Percentiles rank a stretch among this genome's conserved stretches.
These are phyloP conservation scores for Periophthalmus modestus DNA, from an alignment of 2,113 vertebrate genomes.

Conservation along the genomic window DNA sequence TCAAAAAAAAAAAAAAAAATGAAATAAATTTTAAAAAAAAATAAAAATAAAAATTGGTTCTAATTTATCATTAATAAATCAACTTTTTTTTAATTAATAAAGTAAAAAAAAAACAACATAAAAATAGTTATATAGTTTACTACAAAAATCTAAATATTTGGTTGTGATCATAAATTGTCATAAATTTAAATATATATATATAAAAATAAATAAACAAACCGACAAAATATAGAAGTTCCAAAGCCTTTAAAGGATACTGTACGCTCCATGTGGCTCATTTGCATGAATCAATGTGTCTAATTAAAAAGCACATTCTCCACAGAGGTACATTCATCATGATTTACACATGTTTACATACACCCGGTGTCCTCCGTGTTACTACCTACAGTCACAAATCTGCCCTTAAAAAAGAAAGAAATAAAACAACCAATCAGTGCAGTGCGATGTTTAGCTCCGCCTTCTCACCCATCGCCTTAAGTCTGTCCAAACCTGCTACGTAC, in stretches of 20 bases:
- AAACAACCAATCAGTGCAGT: background rate
- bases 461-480: background rate
- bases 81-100: background rate
- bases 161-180: background rate
- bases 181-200: background rate
- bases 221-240: background rate
- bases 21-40: too few species aligned
- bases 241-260: background rate
- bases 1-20: too few species aligned
- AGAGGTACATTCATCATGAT: background rate
- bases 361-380: background rate
- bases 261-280: background rate
- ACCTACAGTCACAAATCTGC: background rate
- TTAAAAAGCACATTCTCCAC: background rate
- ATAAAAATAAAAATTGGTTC: too few species aligned
- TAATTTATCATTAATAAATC: too few species aligned
- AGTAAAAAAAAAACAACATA: background rate
- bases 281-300: slow-evolving; percentile 5
- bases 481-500: background rate
- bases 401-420: background rate
- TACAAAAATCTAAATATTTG: background rate
- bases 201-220: too few species aligned
- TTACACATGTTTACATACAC: background rate
- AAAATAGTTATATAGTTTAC: background rate
- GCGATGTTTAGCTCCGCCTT: background rate